phyloP scores from a whole-genome alignment of 2,888 invertebrate species.

The Nezara viridula region DNA sequence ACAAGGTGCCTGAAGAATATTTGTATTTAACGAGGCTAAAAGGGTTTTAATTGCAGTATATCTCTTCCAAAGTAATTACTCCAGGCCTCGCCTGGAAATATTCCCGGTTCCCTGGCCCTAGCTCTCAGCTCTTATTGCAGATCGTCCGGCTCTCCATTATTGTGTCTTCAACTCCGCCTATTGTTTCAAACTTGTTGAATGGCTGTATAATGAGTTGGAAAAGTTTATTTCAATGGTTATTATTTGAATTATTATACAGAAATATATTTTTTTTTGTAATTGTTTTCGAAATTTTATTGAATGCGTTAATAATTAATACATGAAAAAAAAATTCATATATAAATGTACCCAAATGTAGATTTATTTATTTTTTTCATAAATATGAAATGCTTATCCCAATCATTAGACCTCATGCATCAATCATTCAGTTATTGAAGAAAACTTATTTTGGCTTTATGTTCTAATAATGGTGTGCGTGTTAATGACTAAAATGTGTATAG shows the following conservation, averaged over 20 bases:
- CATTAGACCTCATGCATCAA: no score
- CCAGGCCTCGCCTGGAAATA: not conserved
- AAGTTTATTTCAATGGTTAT: not conserved
- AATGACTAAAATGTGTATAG: no score
- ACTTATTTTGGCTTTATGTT: no score
- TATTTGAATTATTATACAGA: not conserved
- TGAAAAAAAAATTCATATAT: no score
- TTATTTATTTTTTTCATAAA: no score
- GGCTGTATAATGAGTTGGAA: not conserved
- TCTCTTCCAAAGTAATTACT: slow-evolving; percentile 16
- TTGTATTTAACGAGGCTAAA: slow-evolving; percentile 37
- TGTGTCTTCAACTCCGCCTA: not conserved
- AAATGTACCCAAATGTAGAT: no score
- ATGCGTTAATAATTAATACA: not conserved
- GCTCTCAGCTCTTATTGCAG: slow-evolving; percentile 18
- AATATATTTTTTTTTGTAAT: not conserved
- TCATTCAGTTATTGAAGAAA: no score
- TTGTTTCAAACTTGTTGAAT: slow-evolving; percentile 22
- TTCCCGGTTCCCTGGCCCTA: not conserved
- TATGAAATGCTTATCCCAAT: no score
- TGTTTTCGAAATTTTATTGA: not conserved
- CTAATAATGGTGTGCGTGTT: no score
- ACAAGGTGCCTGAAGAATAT: slow-evolving; percentile 2
- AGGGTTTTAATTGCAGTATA: slow-evolving; percentile 44
- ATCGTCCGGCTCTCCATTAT: not conserved